phyloP scores from a whole-genome alignment of 2,888 invertebrate species.

The Drosophila cracens region DNA sequence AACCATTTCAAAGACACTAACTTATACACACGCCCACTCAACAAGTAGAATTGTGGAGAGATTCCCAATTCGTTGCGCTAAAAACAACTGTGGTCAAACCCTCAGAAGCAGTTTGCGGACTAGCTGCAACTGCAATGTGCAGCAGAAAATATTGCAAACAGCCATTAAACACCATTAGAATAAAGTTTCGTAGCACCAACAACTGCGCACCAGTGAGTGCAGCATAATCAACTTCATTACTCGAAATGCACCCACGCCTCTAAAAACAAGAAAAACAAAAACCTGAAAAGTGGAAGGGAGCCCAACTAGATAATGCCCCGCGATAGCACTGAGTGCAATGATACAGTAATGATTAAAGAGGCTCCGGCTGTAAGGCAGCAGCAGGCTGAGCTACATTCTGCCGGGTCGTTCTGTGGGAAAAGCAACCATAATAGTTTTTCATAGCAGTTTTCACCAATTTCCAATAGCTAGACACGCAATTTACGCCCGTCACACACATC shows the following conservation, averaged over 20 bases:
- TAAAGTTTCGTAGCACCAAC: constrained; percentile 24
- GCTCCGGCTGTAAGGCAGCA: not conserved
- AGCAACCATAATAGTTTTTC: constrained; percentile 37
- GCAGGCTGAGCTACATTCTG: not conserved
- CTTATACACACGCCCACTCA: constrained; percentile 4
- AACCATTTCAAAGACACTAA: constrained; percentile 44
- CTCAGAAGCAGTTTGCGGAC: constrained; percentile 39
- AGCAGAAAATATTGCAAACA: constrained; percentile 41
- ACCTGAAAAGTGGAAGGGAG: constrained; percentile 22
- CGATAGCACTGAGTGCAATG: constrained; percentile 51
- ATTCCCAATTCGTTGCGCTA: constrained; percentile 54
- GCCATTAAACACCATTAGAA: constrained; percentile 69
- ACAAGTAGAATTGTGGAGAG: constrained; percentile 15
- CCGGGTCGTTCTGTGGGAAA: constrained; percentile 24
- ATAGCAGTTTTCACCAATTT: constrained; percentile 49
- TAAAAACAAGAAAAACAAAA: not conserved
- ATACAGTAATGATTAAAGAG: constrained; percentile 43
- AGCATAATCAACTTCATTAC: constrained; percentile 62
- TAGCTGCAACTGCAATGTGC: constrained; percentile 43
- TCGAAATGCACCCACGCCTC: constrained; percentile 64
- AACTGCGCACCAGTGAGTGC: not conserved
- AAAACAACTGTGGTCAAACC: constrained; percentile 50
- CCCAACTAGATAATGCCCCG: constrained; percentile 34
- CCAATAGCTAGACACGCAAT: constrained; percentile 69
- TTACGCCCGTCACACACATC: constrained; percentile 48